Evolutionary conservation across 2,113 vertebrate genomes (phyloP).

Genomic region (Podarcis cretensis): DNA sequence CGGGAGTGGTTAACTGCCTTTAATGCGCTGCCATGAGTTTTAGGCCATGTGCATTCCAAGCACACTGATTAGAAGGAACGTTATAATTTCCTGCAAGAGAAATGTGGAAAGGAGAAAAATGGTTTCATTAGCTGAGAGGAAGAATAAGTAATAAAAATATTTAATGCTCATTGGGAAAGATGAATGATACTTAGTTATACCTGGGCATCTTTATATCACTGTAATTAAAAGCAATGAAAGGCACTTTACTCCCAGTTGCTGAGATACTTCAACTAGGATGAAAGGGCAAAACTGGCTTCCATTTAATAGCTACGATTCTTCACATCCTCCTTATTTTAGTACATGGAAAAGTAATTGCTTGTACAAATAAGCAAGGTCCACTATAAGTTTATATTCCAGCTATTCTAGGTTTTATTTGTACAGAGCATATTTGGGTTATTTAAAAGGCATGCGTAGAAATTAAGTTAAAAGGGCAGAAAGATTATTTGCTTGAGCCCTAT

Average conservation of each 20-base stretch:
- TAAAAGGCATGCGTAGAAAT: not conserved
- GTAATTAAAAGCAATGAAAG: not conserved
- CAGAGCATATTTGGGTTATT: not conserved
- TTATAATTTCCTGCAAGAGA: not conserved
- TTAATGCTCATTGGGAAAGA: not conserved
- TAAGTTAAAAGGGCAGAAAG: not conserved
- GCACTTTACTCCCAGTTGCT: not conserved
- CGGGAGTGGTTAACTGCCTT: conserved; percentile 35
- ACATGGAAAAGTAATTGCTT: not conserved
- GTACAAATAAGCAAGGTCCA: not conserved
- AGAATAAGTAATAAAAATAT: not conserved
- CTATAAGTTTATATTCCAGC: not conserved
- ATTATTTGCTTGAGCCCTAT: not conserved
- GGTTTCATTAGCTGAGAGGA: not conserved
- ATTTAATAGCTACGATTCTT: not conserved
- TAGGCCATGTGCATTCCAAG: conserved; percentile 23
- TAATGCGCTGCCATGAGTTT: conserved; percentile 19
- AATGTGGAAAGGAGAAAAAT: not conserved
- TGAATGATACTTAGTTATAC: not conserved
- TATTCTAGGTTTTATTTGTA: not conserved
- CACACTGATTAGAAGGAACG: not conserved
- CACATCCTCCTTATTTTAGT: not conserved
- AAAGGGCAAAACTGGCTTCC: not conserved
- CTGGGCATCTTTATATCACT: not conserved
- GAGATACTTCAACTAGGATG: not conserved